These are phyloP conservation scores for Hipparchia semele DNA, from an alignment of 2,888 invertebrate species.

Conservation along the genomic window DNA sequence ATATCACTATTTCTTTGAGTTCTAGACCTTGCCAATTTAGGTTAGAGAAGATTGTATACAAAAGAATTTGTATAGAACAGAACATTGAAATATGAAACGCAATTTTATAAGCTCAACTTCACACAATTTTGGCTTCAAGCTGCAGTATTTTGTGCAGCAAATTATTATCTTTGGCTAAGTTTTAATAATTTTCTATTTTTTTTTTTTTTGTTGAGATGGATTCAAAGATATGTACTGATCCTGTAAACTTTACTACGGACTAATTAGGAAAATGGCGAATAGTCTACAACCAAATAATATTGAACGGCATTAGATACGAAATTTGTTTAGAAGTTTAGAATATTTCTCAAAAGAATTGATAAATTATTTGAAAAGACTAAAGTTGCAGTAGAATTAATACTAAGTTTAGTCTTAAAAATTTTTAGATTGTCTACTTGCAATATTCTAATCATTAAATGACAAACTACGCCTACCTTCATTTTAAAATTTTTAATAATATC, in stretches of 20 bases:
- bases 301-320: background rate
- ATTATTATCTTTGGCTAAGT: conserved; percentile 31
- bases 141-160: conserved; percentile 33
- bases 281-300: conserved; percentile 8
- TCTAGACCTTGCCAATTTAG: too few relatives aligned
- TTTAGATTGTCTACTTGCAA: conserved; percentile 6
- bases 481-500: conserved; percentile 7
- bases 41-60: too few relatives aligned
- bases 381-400: conserved; percentile 15
- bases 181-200: conserved; percentile 34
- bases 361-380: background rate
- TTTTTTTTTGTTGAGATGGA: conserved; percentile 43
- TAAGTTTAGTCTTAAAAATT: conserved; percentile 19
- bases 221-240: conserved; percentile 49
- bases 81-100: conserved; percentile 2
- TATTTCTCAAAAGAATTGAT: background rate
- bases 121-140: conserved; percentile 28
- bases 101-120: conserved; percentile 27
- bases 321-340: conserved; percentile 1
- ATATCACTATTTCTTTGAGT: too few relatives aligned
- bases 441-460: conserved; percentile 10
- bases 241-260: conserved; percentile 45
- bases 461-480: conserved; percentile 16
- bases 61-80: too few relatives aligned
- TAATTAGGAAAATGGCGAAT: conserved; percentile 41